Evolutionary conservation across 64 coral and sea anemone species (phyloP).

Genomic region (Montipora capricornis): DNA sequence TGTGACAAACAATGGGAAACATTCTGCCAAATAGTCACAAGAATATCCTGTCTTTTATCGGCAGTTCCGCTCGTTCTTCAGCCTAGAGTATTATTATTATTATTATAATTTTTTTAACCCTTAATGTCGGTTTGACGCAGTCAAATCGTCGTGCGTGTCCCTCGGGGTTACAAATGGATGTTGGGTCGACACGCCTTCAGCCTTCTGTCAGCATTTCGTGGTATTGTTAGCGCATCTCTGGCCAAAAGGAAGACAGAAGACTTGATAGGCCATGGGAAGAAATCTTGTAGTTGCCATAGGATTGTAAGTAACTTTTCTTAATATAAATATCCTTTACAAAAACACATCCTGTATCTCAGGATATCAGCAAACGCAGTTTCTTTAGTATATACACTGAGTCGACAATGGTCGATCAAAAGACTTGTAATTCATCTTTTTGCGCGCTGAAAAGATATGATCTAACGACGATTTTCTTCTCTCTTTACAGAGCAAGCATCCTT

Average conservation of each 20-base stretch:
- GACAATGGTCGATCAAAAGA: neutral
- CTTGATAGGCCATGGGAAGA: neutral
- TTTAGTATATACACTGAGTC: neutral
- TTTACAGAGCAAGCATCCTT: neutral
- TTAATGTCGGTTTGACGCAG: neutral
- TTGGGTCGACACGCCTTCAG: neutral
- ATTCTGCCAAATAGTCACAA: neutral
- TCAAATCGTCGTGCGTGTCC: neutral
- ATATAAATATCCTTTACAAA: neutral
- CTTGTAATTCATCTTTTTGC: neutral
- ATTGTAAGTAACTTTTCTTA: slow-evolving; percentile 31
- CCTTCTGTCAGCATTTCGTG: neutral
- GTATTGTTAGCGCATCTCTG: neutral
- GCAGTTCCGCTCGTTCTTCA: neutral
- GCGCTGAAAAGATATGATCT: neutral
- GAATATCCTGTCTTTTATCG: neutral
- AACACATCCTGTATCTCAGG: neutral
- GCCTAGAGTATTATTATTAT: neutral
- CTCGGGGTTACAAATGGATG: neutral
- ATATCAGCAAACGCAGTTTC: too few relatives aligned
- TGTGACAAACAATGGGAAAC: neutral
- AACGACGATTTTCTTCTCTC: neutral
- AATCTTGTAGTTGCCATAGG: neutral
- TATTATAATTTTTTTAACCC: neutral
- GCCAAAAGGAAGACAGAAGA: neutral